Conservation (phyloP, 2,888 invertebrate genomes). For the Plutella xylostella region DNA sequence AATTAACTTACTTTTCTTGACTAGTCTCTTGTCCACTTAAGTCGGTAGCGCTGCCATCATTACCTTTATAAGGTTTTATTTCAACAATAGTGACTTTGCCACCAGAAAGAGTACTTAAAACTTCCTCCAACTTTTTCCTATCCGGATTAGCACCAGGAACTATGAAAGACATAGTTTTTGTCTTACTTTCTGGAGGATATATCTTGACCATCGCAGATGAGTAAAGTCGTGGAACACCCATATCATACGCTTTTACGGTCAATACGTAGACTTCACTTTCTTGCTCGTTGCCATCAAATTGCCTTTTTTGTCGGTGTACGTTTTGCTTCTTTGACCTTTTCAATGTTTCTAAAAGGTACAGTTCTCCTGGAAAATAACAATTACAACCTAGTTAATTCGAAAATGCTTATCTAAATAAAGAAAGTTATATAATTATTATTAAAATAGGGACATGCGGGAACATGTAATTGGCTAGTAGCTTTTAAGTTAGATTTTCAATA, state of each 20-base stretch:
- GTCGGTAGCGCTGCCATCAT: conserved; percentile 67
- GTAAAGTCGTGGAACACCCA: conserved; percentile 83
- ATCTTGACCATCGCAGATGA: conserved; percentile 80
- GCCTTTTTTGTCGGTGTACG: conserved; percentile 56
- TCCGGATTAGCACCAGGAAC: conserved; percentile 83
- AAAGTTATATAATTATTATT: not conserved
- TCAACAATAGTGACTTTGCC: conserved; percentile 82
- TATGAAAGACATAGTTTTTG: conserved; percentile 83
- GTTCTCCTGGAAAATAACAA: conserved; percentile 62
- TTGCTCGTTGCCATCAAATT: conserved; percentile 44
- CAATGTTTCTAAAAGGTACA: conserved; percentile 70
- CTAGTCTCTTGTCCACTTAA: conserved; percentile 57
- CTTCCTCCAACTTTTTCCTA: conserved; percentile 78
- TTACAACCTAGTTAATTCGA: not conserved
- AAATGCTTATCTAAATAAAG: not conserved
- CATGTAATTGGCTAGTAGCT: no score
- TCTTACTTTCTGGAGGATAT: conserved; percentile 81
- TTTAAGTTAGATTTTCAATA: no score
- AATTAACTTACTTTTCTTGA: conserved; percentile 64
- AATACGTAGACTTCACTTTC: conserved; percentile 73
- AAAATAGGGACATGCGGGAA: not conserved
- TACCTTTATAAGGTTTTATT: conserved; percentile 75
- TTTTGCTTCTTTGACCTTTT: conserved; percentile 55
- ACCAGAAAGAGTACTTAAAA: conserved; percentile 82
- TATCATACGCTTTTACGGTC: conserved; percentile 84